Evolutionary conservation across 1,140 invertebrate species (phyloP).

Genomic region (Brachionus paranguensis): DNA sequence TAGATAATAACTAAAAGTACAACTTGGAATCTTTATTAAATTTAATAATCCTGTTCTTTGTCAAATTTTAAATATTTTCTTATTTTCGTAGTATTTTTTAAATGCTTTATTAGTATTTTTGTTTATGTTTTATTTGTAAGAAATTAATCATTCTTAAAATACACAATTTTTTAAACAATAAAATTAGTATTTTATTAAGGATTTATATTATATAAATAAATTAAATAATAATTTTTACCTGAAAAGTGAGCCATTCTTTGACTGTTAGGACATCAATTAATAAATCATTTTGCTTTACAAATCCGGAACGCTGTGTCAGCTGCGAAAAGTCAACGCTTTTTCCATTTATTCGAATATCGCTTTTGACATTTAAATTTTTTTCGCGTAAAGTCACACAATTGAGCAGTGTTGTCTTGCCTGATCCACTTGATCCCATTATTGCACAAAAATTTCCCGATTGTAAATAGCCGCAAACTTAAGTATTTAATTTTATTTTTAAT

Average conservation of each 20-base stretch:
- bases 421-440: slow-evolving; percentile 86
- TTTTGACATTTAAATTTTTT: slow-evolving; percentile 65
- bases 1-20: too few relatives aligned
- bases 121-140: too few relatives aligned
- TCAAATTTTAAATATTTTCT: too few relatives aligned
- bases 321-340: slow-evolving; percentile 48
- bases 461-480: slow-evolving; percentile 63
- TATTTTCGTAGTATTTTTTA: too few relatives aligned
- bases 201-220: too few relatives aligned
- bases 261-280: slow-evolving; percentile 61
- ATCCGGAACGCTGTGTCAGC: slow-evolving; percentile 74
- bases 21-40: too few relatives aligned
- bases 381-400: slow-evolving; percentile 78
- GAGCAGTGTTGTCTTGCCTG: slow-evolving; percentile 88
- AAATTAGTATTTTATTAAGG: too few relatives aligned
- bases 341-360: slow-evolving; percentile 60
- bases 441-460: slow-evolving; percentile 80
- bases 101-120: too few relatives aligned
- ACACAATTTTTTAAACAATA: too few relatives aligned
- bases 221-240: slow-evolving; percentile 40
- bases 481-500: too few relatives aligned
- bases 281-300: slow-evolving; percentile 76
- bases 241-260: slow-evolving; percentile 59
- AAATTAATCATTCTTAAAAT: too few relatives aligned
- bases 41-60: too few relatives aligned